Evolutionary conservation across 2,888 invertebrate genomes (phyloP).

Genomic region (Polydrusus tereticollis): DNA sequence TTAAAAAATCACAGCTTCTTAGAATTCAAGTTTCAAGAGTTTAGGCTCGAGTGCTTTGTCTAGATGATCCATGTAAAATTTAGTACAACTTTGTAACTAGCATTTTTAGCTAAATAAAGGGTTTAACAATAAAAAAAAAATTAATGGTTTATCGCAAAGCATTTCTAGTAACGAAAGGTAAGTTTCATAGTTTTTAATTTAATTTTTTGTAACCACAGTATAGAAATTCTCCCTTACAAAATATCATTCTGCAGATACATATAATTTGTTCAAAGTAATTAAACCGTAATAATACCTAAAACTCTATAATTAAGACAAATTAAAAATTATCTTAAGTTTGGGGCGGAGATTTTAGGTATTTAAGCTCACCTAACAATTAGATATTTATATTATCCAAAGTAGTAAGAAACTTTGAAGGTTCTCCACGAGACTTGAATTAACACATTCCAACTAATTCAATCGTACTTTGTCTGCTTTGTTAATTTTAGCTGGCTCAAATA

Average conservation of each 20-base stretch:
- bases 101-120: too few species aligned
- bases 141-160: too few species aligned
- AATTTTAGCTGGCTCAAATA: neutral
- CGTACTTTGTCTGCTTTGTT: neutral
- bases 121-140: too few species aligned
- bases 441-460: neutral
- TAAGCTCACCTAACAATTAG: conserved; percentile 9
- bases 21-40: too few species aligned
- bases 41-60: too few species aligned
- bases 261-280: neutral
- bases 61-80: too few species aligned
- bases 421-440: neutral
- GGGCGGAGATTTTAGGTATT: neutral
- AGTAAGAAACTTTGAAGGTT: conserved; percentile 2
- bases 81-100: too few species aligned
- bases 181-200: too few species aligned
- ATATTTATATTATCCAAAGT: neutral
- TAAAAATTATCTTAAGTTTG: conserved; percentile 16
- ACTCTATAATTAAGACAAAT: conserved; percentile 9
- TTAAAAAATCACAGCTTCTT: too few species aligned
- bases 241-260: neutral
- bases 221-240: neutral
- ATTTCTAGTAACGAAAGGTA: too few species aligned
- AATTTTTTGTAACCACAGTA: too few species aligned
- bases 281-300: neutral